phyloP scores from a whole-genome alignment of 1,140 invertebrate genomes.

The Plectus sambesii region DNA sequence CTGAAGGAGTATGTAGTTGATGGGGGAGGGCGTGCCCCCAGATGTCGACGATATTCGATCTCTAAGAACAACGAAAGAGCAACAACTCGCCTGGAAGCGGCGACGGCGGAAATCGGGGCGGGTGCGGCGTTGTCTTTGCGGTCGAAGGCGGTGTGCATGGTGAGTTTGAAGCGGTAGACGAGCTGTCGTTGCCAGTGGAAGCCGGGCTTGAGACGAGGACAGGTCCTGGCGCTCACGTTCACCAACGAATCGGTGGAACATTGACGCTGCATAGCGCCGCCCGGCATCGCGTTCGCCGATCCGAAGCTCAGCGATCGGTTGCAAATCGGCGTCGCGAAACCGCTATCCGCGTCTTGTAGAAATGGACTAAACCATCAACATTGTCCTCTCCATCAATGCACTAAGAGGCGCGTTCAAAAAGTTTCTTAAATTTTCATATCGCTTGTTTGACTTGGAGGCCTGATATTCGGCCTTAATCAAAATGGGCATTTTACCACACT shows the following conservation, averaged over 20 bases:
- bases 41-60: neutral
- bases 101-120: conserved; percentile 82
- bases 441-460: too few relatives aligned
- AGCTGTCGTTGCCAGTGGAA: conserved; percentile 75
- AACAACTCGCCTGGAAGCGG: conserved; percentile 63
- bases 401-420: too few relatives aligned
- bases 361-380: too few relatives aligned
- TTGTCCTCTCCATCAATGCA: too few relatives aligned
- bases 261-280: conserved; percentile 33
- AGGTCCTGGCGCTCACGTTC: conserved; percentile 21
- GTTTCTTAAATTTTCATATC: too few relatives aligned
- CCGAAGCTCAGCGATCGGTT: conserved; percentile 60
- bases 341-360: conserved; percentile 51
- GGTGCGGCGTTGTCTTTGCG: conserved; percentile 90
- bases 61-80: conserved; percentile 13
- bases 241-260: conserved; percentile 28
- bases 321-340: conserved; percentile 11
- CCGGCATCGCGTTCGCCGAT: conserved; percentile 38
- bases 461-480: too few relatives aligned
- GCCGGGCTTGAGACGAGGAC: conserved; percentile 13
- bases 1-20: too few relatives aligned
- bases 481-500: too few relatives aligned
- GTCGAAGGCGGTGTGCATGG: conserved; percentile 97
- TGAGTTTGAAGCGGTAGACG: conserved; percentile 85
- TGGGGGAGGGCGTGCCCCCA: neutral